Base-by-base conservation (phyloP, 2,797 vertebrate genomes). In the Myiotriccus ornatus region DNA sequence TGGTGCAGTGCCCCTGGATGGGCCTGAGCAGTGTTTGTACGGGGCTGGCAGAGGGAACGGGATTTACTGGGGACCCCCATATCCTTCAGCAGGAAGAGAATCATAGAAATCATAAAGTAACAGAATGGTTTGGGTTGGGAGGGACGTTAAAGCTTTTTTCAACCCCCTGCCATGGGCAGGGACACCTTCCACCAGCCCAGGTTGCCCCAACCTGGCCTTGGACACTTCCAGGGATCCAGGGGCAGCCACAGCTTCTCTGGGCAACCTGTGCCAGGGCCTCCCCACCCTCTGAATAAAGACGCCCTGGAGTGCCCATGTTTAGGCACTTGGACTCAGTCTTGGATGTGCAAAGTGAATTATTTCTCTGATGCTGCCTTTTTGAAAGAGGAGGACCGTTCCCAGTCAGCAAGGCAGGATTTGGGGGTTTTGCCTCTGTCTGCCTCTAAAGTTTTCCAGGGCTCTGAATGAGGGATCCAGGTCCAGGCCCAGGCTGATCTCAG, bases 1-100 rank as follows among this genome's bases (percentile, higher is more conserved):
- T 67, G 76, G 75, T 87, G 70, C 69, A 8, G n/a, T 90, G 65
- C 78, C 62, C 11, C 6, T 44, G 62, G 49, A 37, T 41, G 21
- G 63, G 17, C 57, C 76, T 18, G 37, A 64, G 80, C 21, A 24
- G 55, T 9, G 6, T 35, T 71, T 81, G 10, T 10, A 6, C 6
- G 27, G 60, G 76, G 55, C 62, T 78, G 60, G 75, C 25, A 86
- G 80, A 39, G 22, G 10, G 2, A 28, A 14, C 35, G 44, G 39
- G 32, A 23, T 35, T 67, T 71, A 6, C 0, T 43, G 30, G 77
- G 59, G 37, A 84, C 7, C 9, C 10, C 22, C 7, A 0, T n/a
- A 14, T 35, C 52, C 74, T 53, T 70, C 43, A 84, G 53, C 80
- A 87, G 59, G 56, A 47, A 59, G 64, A 70, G 37, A 64, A 25